Conservation (phyloP, 2,797 vertebrate species). For the Neosilurus mollespiculum region DNA sequence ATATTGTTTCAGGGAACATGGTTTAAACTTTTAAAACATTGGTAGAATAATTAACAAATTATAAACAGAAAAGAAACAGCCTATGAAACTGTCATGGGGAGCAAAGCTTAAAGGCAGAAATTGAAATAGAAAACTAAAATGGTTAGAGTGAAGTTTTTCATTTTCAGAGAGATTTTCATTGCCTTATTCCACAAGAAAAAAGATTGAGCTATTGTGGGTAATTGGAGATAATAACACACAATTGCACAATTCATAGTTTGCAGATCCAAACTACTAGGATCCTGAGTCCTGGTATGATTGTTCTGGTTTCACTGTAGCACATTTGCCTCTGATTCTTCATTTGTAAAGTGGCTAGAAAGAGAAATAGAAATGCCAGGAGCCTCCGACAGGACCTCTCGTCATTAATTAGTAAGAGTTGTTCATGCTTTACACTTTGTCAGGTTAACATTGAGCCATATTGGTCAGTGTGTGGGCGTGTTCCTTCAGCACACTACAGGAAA, state of each 20-base stretch:
- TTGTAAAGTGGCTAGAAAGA: not conserved
- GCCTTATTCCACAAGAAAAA: not conserved
- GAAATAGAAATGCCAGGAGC: not conserved
- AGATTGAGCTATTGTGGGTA: not conserved
- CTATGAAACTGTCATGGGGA: not conserved
- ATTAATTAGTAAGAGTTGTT: not conserved
- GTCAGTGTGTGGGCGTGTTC: not conserved
- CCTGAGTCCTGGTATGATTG: not conserved
- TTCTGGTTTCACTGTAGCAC: not conserved
- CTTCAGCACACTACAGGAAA: not conserved
- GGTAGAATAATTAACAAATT: no score
- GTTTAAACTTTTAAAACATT: no score
- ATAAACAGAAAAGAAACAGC: no score
- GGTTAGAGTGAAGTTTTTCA: no score
- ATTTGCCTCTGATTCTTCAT: not conserved
- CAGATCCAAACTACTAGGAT: not conserved
- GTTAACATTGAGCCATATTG: conserved; percentile 1
- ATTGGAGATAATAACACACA: not conserved
- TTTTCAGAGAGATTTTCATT: no score
- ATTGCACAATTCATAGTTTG: not conserved
- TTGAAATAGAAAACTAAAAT: no score
- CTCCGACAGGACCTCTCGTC: not conserved
- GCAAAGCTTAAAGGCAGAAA: not conserved
- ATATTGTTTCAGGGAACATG: no score
- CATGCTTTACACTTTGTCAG: conserved; percentile 4